Conservation (phyloP, 53 echinoderm and acorn worm genomes). For the Zoroaster sp. region DNA sequence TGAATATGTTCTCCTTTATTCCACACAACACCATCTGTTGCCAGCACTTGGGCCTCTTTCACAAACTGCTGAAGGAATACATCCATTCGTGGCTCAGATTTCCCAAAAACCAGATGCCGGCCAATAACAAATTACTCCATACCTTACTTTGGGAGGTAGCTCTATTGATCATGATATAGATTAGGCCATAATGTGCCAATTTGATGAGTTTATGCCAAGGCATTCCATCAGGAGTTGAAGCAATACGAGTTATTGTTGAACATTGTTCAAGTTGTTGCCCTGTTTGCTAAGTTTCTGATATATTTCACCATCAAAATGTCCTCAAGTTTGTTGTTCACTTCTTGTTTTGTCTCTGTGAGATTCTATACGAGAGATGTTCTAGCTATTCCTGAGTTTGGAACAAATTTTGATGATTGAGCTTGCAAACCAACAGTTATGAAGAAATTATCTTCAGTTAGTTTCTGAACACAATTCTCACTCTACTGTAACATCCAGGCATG, state of each 20-base stretch:
- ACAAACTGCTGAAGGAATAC: constrained; percentile 58
- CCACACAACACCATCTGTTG: constrained; percentile 53
- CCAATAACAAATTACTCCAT: constrained; percentile 37
- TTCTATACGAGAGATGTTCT: neutral
- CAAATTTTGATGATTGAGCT: neutral
- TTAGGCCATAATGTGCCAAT: constrained; percentile 63
- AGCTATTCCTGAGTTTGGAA: constrained; percentile 14
- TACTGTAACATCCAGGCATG: constrained; percentile 21
- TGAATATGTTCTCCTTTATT: neutral
- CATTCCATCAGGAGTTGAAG: too few species aligned
- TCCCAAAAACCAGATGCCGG: constrained; percentile 66
- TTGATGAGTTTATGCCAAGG: constrained; percentile 41
- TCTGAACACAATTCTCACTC: neutral
- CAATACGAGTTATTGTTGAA: constrained; percentile 39
- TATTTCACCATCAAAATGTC: constrained; percentile 54
- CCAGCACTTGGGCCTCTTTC: constrained; percentile 48
- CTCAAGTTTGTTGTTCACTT: constrained; percentile 24
- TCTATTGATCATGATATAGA: constrained; percentile 66
- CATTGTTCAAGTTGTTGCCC: constrained; percentile 26
- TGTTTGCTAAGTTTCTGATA: constrained; percentile 18
- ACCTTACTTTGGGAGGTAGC: constrained; percentile 43
- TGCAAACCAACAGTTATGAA: neutral
- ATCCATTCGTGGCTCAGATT: constrained; percentile 43
- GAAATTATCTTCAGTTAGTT: constrained; percentile 20
- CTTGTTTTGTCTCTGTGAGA: neutral